Conservation (phyloP, 2,888 invertebrate genomes). For the Lasioglossum oenotherae region DNA sequence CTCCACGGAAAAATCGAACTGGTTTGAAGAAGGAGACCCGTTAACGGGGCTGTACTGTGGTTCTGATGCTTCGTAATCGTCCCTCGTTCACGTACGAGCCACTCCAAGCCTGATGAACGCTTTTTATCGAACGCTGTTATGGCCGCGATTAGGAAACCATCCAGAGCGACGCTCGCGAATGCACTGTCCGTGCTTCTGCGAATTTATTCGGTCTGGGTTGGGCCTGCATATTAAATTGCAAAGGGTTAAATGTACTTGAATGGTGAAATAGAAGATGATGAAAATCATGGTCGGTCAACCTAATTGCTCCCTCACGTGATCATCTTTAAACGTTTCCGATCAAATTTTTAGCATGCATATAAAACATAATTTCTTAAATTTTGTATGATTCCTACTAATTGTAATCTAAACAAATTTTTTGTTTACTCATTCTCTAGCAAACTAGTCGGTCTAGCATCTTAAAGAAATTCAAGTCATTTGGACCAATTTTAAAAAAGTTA, state of each 20-base stretch:
- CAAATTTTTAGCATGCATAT: no score
- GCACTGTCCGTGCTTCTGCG: neutral
- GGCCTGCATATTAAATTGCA: neutral
- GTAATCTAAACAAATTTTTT: no score
- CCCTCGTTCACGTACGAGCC: neutral
- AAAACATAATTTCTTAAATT: no score
- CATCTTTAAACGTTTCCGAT: no score
- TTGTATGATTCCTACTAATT: no score
- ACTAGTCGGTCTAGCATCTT: no score
- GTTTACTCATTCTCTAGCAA: no score
- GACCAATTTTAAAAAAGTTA: no score
- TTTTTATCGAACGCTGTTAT: neutral
- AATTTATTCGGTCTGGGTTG: neutral
- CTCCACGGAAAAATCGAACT: slow-evolving; percentile 21
- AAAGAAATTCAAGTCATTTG: no score
- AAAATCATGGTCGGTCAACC: neutral
- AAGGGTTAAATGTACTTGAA: no score
- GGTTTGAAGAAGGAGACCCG: neutral
- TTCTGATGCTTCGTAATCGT: neutral
- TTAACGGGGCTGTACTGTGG: neutral
- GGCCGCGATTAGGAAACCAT: slow-evolving; percentile 1
- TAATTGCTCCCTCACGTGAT: no score
- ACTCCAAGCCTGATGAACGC: neutral
- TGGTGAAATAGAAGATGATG: neutral
- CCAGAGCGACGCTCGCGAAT: neutral